Conservation (phyloP, 1,140 invertebrate species). For the Rhopalosiphum maidis region DNA sequence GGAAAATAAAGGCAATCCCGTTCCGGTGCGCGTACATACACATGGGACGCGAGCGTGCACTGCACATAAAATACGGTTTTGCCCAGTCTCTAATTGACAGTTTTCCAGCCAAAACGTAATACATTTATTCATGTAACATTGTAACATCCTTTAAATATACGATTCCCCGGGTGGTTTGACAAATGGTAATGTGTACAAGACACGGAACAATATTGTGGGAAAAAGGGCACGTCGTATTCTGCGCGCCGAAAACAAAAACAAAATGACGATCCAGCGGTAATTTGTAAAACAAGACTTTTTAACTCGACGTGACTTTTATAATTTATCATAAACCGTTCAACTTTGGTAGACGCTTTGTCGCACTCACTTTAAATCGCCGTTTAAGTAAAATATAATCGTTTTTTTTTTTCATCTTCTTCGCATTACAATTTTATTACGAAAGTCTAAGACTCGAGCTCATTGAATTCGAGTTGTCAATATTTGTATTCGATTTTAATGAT, state of each 20-base stretch:
- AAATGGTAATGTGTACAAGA: slow-evolving; percentile 24
- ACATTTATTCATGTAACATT: slow-evolving; percentile 39
- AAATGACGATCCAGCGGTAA: neutral
- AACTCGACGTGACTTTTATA: neutral
- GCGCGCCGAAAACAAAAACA: neutral
- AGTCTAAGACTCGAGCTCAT: neutral
- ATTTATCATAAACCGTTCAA: slow-evolving; percentile 11
- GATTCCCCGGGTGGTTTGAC: slow-evolving; percentile 13
- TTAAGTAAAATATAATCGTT: neutral
- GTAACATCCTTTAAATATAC: slow-evolving; percentile 27
- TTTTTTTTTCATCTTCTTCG: neutral
- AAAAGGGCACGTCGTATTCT: neutral
- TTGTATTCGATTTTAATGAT: neutral
- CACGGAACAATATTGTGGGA: neutral
- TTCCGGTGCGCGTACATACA: neutral
- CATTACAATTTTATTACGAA: neutral
- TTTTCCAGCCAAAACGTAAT: slow-evolving; percentile 29
- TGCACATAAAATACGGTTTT: neutral
- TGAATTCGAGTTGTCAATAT: neutral
- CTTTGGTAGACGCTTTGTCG: neutral
- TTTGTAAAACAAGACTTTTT: slow-evolving; percentile 16
- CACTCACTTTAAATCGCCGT: neutral
- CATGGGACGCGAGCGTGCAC: neutral
- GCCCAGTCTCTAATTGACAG: slow-evolving; percentile 44
- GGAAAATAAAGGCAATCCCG: neutral